Percentiles rank a stretch among this genome's conserved stretches.
phyloP scores from a whole-genome alignment of 23 tunicate genomes.

The Styela clava region DNA sequence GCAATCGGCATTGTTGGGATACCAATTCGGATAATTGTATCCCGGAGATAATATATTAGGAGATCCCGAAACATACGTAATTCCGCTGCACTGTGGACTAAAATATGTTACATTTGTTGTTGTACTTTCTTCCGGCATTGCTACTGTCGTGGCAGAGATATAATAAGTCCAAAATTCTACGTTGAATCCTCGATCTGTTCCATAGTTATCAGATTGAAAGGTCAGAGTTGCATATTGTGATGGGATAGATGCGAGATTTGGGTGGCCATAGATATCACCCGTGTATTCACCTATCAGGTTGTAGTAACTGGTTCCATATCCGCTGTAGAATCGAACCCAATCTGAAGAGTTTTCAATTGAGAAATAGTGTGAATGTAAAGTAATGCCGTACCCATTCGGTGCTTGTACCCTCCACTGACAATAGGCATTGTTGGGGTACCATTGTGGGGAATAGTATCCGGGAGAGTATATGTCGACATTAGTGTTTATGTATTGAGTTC shows the following conservation, averaged over 20 bases:
- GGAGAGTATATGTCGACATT: background rate
- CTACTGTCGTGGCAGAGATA: background rate
- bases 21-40: constrained; percentile 11
- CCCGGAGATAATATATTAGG: background rate
- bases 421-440: constrained; percentile 1
- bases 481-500: background rate
- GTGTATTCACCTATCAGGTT: background rate
- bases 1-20: constrained; percentile 31
- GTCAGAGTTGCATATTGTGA: constrained; percentile 4
- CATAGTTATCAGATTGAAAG: constrained; percentile 18
- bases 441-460: background rate
- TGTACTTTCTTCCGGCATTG: background rate
- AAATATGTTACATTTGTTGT: background rate
- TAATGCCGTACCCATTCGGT: background rate
- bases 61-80: background rate
- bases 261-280: background rate
- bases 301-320: background rate
- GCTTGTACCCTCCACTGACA: background rate
- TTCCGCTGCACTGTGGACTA: background rate
- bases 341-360: background rate
- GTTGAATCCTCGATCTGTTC: constrained; percentile 13
- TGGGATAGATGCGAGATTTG: background rate
- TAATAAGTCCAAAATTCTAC: background rate
- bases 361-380: background rate
- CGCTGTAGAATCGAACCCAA: background rate